Conservation (phyloP, 2,113 vertebrate species). For the Diadophis punctatus region DNA sequence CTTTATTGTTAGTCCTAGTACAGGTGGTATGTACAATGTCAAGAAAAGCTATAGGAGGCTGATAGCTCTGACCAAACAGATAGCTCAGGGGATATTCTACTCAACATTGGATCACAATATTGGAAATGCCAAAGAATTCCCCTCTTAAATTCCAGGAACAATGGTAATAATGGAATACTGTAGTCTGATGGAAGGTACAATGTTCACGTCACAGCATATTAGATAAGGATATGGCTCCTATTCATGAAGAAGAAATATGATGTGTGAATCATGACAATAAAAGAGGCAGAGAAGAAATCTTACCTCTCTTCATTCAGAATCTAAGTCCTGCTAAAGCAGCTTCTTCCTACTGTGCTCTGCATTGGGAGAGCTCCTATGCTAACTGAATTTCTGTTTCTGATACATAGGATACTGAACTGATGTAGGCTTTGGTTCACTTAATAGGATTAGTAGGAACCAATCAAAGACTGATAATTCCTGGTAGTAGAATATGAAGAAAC, state of each 20-base stretch:
- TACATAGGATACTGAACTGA: neutral
- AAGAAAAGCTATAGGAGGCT: neutral
- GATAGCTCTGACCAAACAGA: neutral
- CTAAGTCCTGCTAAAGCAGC: neutral
- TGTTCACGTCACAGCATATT: neutral
- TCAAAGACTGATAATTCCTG: neutral
- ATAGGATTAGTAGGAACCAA: neutral
- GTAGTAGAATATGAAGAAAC: neutral
- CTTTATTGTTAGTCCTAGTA: too few species aligned
- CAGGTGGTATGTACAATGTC: too few species aligned
- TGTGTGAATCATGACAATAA: neutral
- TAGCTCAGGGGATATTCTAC: neutral
- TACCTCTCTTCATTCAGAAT: neutral
- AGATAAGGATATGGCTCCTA: neutral
- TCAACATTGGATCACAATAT: neutral
- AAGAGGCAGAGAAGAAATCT: neutral
- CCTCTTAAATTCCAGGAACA: neutral
- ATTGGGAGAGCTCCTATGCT: neutral
- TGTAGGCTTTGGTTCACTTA: neutral
- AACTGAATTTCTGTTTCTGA: neutral
- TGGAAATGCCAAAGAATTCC: neutral
- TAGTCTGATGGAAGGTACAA: neutral
- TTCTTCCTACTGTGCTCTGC: neutral
- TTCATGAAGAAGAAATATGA: neutral
- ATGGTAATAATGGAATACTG: neutral